Conservation (phyloP, 2,113 vertebrate species). For the Egretta garzetta region DNA sequence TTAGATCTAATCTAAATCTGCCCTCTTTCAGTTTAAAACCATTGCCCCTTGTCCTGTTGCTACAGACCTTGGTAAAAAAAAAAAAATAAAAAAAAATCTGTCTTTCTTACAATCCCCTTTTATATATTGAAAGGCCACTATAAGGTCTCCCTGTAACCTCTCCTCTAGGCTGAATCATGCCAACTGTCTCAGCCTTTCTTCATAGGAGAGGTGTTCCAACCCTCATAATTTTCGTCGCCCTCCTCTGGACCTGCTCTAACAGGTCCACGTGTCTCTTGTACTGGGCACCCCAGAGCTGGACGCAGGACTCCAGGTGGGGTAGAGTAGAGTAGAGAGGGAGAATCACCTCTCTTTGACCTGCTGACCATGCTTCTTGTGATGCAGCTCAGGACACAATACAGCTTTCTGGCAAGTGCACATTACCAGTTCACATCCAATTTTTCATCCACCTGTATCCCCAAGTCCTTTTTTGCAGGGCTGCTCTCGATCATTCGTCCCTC, state of each 20-base stretch:
- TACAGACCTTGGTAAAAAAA: not conserved
- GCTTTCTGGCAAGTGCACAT: not conserved
- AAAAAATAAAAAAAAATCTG: not conserved
- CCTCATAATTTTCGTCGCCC: not conserved
- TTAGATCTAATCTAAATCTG: not conserved
- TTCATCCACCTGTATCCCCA: not conserved
- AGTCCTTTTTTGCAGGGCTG: not conserved
- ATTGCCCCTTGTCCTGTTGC: not conserved
- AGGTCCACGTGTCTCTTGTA: not conserved
- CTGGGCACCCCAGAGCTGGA: not conserved
- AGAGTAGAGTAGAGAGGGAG: not conserved
- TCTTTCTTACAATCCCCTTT: not conserved
- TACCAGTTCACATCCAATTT: accelerated
- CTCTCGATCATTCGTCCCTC: not conserved
- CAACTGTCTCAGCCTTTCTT: not conserved
- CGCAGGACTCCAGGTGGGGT: accelerated
- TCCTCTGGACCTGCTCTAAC: not conserved
- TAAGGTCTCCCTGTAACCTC: not conserved
- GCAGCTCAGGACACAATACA: not conserved
- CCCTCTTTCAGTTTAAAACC: not conserved
- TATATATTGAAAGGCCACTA: not conserved
- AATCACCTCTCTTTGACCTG: accelerated
- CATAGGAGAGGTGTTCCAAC: not conserved
- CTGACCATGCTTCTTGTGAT: not conserved
- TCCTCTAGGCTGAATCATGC: not conserved